Evolutionary conservation across 2,797 vertebrate genomes (phyloP).

Genomic region (Decapterus maruadsi): DNA sequence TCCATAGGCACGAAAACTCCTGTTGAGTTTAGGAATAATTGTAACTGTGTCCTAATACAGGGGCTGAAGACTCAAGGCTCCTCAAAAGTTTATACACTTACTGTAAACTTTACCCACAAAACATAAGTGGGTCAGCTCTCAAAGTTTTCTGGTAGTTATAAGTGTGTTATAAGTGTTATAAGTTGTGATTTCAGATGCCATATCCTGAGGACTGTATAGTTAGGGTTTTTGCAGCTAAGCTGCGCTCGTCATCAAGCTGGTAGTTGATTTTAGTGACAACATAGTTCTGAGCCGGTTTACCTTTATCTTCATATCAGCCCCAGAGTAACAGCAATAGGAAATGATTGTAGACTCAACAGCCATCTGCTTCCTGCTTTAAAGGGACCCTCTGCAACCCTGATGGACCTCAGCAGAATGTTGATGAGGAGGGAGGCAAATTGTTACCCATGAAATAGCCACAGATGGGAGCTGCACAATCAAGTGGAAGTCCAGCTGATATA

Average conservation of each 20-base stretch:
- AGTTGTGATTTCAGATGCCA: background rate
- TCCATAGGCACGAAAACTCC: no score
- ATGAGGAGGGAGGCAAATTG: slow-evolving; percentile 52
- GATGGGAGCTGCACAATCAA: slow-evolving; percentile 49
- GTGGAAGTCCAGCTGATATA: slow-evolving; percentile 47
- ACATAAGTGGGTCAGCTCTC: no score
- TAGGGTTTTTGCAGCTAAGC: background rate
- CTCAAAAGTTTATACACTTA: no score
- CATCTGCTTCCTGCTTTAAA: slow-evolving; percentile 54
- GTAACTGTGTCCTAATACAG: no score
- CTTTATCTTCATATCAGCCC: slow-evolving; percentile 1
- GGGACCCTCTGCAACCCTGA: slow-evolving; percentile 28
- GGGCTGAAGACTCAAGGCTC: no score
- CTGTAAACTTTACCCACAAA: no score
- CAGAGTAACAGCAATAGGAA: background rate
- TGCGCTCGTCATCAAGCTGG: background rate
- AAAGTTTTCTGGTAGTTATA: background rate
- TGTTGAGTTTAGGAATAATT: no score
- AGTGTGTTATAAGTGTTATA: background rate
- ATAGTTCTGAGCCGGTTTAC: background rate
- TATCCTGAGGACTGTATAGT: background rate
- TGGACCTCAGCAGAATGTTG: slow-evolving; percentile 44
- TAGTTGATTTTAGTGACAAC: background rate
- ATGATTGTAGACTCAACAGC: slow-evolving; percentile 37
- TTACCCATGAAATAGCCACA: slow-evolving; percentile 39